Percentiles rank a stretch among this genome's conserved stretches.
Conservation (phyloP, 2,797 vertebrate species). For the Halcyon badia region DNA sequence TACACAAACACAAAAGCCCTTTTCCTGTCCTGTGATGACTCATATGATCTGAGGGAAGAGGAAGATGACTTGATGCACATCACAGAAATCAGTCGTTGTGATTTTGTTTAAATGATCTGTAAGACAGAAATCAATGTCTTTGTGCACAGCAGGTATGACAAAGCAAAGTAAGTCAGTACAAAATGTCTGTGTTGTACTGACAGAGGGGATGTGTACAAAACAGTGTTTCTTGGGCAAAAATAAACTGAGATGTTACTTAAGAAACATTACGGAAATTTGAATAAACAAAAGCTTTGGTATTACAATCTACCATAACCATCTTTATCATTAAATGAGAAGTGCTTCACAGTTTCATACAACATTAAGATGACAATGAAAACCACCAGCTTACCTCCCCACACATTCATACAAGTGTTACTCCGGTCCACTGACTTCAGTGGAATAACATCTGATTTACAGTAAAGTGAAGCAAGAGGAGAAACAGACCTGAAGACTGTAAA, state of each 20-base stretch:
- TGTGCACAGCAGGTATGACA: background rate
- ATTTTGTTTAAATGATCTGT: background rate
- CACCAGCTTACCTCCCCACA: background rate
- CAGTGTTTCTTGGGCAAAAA: constrained; percentile 19
- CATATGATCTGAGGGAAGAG: background rate
- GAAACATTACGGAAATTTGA: constrained; percentile 52
- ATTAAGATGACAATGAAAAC: background rate
- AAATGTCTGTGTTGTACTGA: background rate
- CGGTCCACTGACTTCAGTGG: background rate
- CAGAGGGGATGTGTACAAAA: constrained; percentile 1
- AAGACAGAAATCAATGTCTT: background rate
- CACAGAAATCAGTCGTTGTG: background rate
- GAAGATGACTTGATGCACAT: background rate
- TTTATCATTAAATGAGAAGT: constrained; percentile 5
- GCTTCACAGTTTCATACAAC: background rate
- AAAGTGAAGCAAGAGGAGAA: background rate
- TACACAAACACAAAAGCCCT: background rate
- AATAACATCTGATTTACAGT: background rate
- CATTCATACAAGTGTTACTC: background rate
- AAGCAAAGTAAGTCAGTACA: constrained; percentile 20
- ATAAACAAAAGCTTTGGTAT: constrained; percentile 53
- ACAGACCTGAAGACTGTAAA: background rate
- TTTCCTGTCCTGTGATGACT: background rate
- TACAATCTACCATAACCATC: background rate
- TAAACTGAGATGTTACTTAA: background rate